Percentiles rank a stretch among this genome's conserved stretches.
Evolutionary conservation across 2,888 invertebrate species (phyloP).

Genomic region (Oscheius sp.): DNA sequence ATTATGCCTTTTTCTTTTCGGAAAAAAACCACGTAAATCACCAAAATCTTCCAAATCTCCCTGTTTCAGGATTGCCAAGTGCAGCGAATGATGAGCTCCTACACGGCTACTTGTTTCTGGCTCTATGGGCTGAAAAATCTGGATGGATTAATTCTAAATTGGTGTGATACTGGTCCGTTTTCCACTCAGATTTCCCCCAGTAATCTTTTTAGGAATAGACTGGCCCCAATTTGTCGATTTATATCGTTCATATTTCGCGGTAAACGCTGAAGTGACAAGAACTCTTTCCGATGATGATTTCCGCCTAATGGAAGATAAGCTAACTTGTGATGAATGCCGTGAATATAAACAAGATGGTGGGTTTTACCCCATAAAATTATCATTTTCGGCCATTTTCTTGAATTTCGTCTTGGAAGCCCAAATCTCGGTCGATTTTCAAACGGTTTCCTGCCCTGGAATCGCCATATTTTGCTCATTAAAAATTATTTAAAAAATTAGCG

Average conservation of each 20-base stretch:
- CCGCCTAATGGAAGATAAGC: slow-evolving; percentile 63
- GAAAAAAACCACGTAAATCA: no score
- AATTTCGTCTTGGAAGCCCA: no score
- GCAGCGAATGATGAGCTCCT: slow-evolving; percentile 72
- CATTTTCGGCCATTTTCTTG: no score
- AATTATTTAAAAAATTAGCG: no score
- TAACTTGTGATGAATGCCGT: slow-evolving; percentile 68
- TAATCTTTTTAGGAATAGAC: slow-evolving; percentile 53
- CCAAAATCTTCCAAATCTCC: no score
- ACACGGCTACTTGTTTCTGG: slow-evolving; percentile 73
- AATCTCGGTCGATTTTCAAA: no score
- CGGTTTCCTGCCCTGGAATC: no score
- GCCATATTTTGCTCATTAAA: no score
- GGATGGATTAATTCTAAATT: slow-evolving; percentile 64
- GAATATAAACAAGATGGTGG: slow-evolving; percentile 34
- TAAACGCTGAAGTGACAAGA: slow-evolving; percentile 65
- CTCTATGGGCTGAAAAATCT: slow-evolving; percentile 64
- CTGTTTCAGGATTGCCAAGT: slow-evolving; percentile 71
- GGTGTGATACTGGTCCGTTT: slow-evolving; percentile 56
- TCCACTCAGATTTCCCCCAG: neutral
- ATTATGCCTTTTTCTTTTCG: no score
- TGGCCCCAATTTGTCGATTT: slow-evolving; percentile 69
- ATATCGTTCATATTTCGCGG: slow-evolving; percentile 59
- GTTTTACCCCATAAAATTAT: neutral
- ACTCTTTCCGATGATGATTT: slow-evolving; percentile 63